Evolutionary conservation across 2,888 invertebrate genomes (phyloP), one percentile per base, ranked within the genome.

Genomic region (Aplocera efformata): DNA sequence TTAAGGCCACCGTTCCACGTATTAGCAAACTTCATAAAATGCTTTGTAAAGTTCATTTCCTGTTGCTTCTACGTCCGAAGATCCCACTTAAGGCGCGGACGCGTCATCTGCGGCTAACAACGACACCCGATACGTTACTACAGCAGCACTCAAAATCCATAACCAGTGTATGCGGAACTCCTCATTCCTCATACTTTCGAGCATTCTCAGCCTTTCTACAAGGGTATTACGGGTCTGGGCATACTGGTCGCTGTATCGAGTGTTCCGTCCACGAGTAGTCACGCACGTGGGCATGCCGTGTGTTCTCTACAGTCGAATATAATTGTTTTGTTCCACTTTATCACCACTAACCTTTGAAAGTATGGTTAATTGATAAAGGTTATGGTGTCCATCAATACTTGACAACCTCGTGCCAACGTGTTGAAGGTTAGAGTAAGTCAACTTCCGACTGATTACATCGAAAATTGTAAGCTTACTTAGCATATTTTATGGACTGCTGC

Each of bases 51-150:
- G 5, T 5, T 3, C 13, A 17, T 5, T 17, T 2, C 25, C 26
- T 47, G 32, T 36, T 41, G 38, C 35, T 27, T 30, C 34, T 24
- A 10, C 10, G 35, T 32, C 28, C 7, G 10, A 40, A 32, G 25
- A 25, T 1, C 8, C 41, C 43, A 25, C 38, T 38, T 38, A 23
- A 32, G 25, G 17, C 26, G 22, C 20, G 20, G 27, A 24, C 7
- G 35, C 29, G 35, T 22, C 22, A 23, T 1, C 11, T 43, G 30
- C 10, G 32, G 25, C 28, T 32, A 33, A 28, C 44, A 36, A 31
- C 36, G 53, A 50, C 39, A 63, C 48, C 49, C 42, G 57, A 54
- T 56, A 50, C 43, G 38, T 20, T 26, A 56, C 56, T 54, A 45
- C 35, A 54, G 58, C 55, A 63, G 33, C 37, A 30, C 26, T 37